phyloP scores from a whole-genome alignment of 2,113 vertebrate species.

The Ondatra zibethicus region DNA sequence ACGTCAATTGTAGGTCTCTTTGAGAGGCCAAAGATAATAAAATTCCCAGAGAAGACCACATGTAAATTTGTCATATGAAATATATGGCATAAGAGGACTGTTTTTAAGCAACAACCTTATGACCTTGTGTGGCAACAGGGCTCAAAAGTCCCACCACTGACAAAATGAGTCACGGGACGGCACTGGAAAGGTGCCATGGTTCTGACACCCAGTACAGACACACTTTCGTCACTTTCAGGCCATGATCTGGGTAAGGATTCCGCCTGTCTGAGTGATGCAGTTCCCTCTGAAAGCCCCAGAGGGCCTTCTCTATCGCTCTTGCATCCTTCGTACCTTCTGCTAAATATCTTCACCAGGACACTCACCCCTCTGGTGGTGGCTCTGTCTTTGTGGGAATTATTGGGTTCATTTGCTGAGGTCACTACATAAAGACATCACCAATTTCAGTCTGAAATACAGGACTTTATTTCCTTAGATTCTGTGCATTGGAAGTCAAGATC shows the following conservation, averaged over 20 bases:
- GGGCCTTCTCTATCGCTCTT: background rate
- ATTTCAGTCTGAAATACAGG: background rate
- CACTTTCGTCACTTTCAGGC: background rate
- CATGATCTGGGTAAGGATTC: too few species aligned
- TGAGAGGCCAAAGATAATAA: background rate
- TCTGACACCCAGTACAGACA: background rate
- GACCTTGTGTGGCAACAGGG: fast-evolving
- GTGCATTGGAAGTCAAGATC: background rate
- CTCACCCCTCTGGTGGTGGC: fast-evolving
- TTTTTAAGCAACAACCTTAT: background rate
- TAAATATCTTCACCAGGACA: background rate
- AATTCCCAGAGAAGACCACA: background rate
- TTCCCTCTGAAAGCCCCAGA: background rate
- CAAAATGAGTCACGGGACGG: background rate
- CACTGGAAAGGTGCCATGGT: fast-evolving
- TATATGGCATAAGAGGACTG: too few species aligned
- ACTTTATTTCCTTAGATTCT: background rate
- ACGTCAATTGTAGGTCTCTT: too few species aligned
- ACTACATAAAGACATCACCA: fast-evolving
- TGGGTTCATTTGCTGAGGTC: background rate
- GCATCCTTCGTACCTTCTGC: too few species aligned
- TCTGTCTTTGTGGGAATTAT: background rate
- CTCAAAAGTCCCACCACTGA: background rate
- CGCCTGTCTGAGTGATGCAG: fast-evolving
- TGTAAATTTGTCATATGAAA: background rate